Base-by-base conservation (phyloP, 2,797 vertebrate genomes). In the Garrulus glandarius region DNA sequence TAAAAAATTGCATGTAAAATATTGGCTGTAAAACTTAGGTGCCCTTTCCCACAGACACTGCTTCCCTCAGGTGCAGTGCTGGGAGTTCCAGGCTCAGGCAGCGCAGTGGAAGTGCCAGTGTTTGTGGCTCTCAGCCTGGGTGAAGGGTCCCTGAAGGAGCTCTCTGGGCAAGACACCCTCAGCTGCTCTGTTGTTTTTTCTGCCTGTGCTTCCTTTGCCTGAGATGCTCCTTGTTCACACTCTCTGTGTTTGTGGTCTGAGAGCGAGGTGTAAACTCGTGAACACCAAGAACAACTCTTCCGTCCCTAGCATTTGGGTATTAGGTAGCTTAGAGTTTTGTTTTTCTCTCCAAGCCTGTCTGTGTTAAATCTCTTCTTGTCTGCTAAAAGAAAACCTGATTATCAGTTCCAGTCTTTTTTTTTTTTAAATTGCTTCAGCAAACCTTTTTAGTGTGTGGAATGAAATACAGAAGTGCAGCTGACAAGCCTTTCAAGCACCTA, bases 381-480 rank as follows among this genome's bases (percentile, higher is more conserved):
- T 76, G 32, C 34, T 79, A 17, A 70, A 71, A 75, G 23, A 76
- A 76, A 89, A 39, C 7, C 9, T 30, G 50, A 32, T 86, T 81
- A 68, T 83, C 22, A 32, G 44, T 77, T 70, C 60, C 11, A 12
- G 27, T 65, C 2, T 24, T 29, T 39, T 76, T 30, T 36, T 55
- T 72, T 55, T 68, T 29, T 17, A 3, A 80, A 27, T 44, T 72
- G 32, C 10, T 34, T 75, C 59, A 49, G 50, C 49, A 74, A 59
- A 37, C 27, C 15, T 44, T n/a, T 81, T 65, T 61, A 47, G 36
- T 47, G 9, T 55, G 43, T 52, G 50, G 44, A 63, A 32, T 84
- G 88, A 92, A 94, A 82, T 19, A 10, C 32, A 61, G 61, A 56
- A 93, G 53, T 59, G 34, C 43, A 81, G 63, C 52, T 82, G 80